Evolutionary conservation across 2,113 vertebrate species (phyloP), one percentile per base, ranked within the genome.

Genomic region (Hippolais icterina): DNA sequence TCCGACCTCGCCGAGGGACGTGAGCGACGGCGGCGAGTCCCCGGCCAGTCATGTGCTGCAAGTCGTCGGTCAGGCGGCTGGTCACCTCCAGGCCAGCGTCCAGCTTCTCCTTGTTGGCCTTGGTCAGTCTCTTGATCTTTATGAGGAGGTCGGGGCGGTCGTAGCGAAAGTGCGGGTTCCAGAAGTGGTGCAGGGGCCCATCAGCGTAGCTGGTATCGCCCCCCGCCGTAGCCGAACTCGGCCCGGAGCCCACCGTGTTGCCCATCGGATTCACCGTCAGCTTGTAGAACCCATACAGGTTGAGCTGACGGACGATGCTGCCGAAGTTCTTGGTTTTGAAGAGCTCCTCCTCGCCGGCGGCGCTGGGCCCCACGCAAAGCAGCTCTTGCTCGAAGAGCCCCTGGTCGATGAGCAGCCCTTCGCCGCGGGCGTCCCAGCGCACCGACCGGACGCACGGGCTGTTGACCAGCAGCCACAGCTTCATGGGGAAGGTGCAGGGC

Each of bases 81-180:
- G 54, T 60, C 41, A 89, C 87, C 31, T 83, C 56, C n/a, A 89
- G 47, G 47, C 78, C 87, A 12, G 87, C 87, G 70, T 53, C 47
- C 78, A 89, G 54, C 63, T 89, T 89, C 70, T 54, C 63, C 63
- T 42, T 89, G 47, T 83, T 83, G 47, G 78, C 63, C 47, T 69
- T 89, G 54, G 87, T 89, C 54, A 83, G 79, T 35, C 87, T 83
- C 63, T 41, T 89, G 79, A 89, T 83, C 69, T 81, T 24, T 8
- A 81, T 7, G 24, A 89, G 70, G 39, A 89, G 87, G 39, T 89
- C 87, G 29, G 78, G 87, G 11, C 78, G 70, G 54, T 14, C 21
- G 70, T 35, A 53, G 54, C 87, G 53, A 9, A 89, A 89, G 10
- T 68, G 11, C 4, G 87, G 87, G n/a, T 68, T 89, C 69, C 87